A percentile compares a stretch with the other conserved stretches of the same genome.
Conservation (phyloP, 2,888 invertebrate species). For the Desoria tigrina region DNA sequence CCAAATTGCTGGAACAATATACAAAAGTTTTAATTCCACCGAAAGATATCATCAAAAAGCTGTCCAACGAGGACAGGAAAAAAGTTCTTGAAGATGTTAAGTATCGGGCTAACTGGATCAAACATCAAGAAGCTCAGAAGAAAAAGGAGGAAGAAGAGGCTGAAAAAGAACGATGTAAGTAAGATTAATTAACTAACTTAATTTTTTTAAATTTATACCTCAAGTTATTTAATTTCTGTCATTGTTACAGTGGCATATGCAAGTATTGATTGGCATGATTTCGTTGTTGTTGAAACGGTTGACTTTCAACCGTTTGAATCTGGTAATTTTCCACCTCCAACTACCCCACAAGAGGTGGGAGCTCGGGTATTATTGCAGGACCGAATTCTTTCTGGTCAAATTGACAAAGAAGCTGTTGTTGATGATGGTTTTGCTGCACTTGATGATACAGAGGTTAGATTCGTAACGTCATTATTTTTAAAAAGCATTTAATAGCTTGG, state of each 20-base stretch:
- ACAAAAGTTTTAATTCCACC: slow-evolving; percentile 94
- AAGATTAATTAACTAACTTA: no score
- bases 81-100: slow-evolving; percentile 82
- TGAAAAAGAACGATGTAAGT: slow-evolving; percentile 81
- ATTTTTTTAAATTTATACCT: slow-evolving; percentile 5
- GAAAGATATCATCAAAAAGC: slow-evolving; percentile 78
- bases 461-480: slow-evolving; percentile 2
- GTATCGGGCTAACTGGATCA: slow-evolving; percentile 94
- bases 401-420: slow-evolving; percentile 36
- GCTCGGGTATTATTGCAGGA: slow-evolving; percentile 86
- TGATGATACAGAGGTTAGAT: slow-evolving; percentile 60
- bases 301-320: slow-evolving; percentile 97
- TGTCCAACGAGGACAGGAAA: slow-evolving; percentile 73
- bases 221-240: background rate
- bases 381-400: slow-evolving; percentile 52
- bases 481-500: background rate
- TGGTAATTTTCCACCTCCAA: slow-evolving; percentile 94
- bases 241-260: slow-evolving; percentile 76
- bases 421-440: slow-evolving; percentile 55
- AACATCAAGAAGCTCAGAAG: slow-evolving; percentile 88
- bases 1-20: slow-evolving; percentile 95
- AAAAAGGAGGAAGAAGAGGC: slow-evolving; percentile 92
- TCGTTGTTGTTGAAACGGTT: slow-evolving; percentile 99
- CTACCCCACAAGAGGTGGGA: slow-evolving; percentile 95
- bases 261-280: slow-evolving; percentile 99